phyloP scores from a whole-genome alignment of 2,797 vertebrate species.

The Simalia tracyae region DNA sequence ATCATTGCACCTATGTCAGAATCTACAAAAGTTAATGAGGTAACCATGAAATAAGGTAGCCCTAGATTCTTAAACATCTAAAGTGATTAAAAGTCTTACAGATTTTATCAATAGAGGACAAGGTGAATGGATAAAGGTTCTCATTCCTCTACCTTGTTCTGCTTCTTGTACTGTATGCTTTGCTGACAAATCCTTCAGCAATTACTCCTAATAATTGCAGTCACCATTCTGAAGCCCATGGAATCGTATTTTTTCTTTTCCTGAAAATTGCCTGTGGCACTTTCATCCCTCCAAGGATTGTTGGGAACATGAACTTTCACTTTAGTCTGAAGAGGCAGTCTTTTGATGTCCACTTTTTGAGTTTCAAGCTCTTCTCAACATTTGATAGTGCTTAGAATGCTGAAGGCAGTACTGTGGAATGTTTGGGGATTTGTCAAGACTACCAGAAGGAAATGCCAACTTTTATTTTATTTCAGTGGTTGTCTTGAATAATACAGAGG shows the following conservation, averaged over 20 bases:
- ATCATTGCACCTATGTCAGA: conserved; percentile 78
- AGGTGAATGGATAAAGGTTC: background rate
- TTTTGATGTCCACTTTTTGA: background rate
- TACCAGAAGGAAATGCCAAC: background rate
- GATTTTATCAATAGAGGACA: background rate
- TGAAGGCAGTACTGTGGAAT: background rate
- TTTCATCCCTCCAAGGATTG: background rate
- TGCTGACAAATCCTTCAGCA: background rate
- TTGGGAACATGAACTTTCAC: background rate
- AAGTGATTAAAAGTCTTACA: background rate
- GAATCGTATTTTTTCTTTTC: background rate
- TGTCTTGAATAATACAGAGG: conserved; percentile 5
- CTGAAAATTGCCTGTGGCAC: background rate
- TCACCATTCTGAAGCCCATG: background rate
- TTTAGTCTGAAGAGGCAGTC: background rate
- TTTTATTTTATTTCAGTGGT: background rate
- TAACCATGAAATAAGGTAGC: conserved; percentile 59
- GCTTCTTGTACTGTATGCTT: background rate
- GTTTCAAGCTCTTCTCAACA: background rate
- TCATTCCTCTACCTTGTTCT: background rate
- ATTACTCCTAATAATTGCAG: background rate
- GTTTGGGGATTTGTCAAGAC: background rate
- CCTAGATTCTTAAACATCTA: background rate
- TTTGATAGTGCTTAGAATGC: background rate
- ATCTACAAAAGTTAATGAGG: conserved; percentile 85